phyloP scores from a whole-genome alignment of 2,113 vertebrate species.

The Herpetotheres cachinnans region DNA sequence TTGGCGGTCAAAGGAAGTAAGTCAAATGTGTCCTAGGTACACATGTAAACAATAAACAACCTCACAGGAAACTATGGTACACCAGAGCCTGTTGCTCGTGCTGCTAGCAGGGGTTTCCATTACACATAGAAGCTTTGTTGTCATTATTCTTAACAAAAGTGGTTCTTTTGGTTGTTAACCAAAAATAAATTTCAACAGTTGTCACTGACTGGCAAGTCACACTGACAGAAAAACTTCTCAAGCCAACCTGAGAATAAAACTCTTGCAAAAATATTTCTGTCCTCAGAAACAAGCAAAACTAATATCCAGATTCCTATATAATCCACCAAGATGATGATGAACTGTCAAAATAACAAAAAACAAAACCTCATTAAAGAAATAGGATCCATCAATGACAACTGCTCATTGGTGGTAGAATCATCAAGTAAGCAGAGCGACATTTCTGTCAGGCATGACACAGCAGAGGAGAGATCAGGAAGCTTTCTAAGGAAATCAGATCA shows the following conservation, averaged over 20 bases:
- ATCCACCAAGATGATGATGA: not conserved
- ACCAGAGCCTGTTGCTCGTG: not conserved
- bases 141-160: not conserved
- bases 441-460: not conserved
- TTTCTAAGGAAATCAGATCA: not conserved
- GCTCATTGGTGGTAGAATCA: not conserved
- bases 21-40: not conserved
- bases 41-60: not conserved
- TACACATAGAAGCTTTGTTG: not conserved
- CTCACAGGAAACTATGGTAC: not conserved
- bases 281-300: not conserved
- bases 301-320: not conserved
- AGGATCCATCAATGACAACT: not conserved
- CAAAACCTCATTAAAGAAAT: not conserved
- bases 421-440: not conserved
- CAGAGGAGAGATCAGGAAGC: not conserved
- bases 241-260: not conserved
- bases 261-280: not conserved
- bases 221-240: not conserved
- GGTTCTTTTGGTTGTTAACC: not conserved
- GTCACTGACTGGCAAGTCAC: not conserved
- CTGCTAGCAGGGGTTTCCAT: not conserved
- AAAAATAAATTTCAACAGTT: constrained; percentile 2
- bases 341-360: not conserved
- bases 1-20: not conserved